Evolutionary conservation across 2,113 vertebrate species (phyloP).

Genomic region (Oryctolagus cuniculus): DNA sequence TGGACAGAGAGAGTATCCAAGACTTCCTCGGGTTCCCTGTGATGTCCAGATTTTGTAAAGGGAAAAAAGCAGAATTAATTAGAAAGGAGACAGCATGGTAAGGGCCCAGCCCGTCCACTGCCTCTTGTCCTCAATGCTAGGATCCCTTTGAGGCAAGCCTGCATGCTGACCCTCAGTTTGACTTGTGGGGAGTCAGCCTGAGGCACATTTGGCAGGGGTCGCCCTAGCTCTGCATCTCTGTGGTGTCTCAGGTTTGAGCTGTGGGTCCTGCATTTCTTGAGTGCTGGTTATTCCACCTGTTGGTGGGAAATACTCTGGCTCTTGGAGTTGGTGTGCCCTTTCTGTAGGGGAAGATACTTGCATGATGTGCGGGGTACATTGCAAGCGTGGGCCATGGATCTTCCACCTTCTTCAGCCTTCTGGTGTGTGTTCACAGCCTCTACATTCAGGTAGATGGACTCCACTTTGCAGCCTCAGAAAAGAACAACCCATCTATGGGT

Average conservation of each 20-base stretch:
- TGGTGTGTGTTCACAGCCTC: conserved; percentile 95
- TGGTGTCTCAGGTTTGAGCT: not conserved
- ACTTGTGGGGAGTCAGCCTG: not conserved
- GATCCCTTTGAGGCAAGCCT: not conserved
- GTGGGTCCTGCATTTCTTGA: not conserved
- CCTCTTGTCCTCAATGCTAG: not conserved
- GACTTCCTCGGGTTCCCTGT: conserved; percentile 87
- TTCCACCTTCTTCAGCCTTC: conserved; percentile 89
- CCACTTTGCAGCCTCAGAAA: conserved; percentile 88
- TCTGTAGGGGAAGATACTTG: not conserved
- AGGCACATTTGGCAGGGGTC: not conserved
- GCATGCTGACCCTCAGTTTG: not conserved
- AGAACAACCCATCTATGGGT: not conserved
- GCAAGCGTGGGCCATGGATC: not conserved
- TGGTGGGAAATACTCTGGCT: not conserved
- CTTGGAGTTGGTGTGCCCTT: not conserved
- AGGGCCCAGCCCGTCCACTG: not conserved
- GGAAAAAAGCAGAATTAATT: not conserved
- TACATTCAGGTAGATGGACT: conserved; percentile 93
- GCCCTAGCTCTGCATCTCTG: not conserved
- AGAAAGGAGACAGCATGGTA: not conserved
- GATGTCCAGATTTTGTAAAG: conserved; percentile 88
- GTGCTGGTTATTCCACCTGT: not conserved
- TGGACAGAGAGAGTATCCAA: conserved; percentile 81
- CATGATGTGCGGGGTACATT: not conserved